phyloP scores from a whole-genome alignment of 2,113 vertebrate species.

The Hoplias malabaricus region DNA sequence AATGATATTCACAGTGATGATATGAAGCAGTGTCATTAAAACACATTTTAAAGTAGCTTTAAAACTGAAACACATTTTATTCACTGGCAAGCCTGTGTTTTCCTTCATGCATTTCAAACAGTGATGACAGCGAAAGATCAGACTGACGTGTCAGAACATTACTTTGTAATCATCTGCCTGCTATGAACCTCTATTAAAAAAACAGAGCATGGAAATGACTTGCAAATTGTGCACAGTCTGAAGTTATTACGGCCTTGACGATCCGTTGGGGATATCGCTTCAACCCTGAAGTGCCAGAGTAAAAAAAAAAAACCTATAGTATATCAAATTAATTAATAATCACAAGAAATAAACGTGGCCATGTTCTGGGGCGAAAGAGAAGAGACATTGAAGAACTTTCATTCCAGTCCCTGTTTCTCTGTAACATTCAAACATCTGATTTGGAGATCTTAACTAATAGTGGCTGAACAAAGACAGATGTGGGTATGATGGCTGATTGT shows the following conservation, averaged over 20 bases:
- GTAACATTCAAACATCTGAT: neutral
- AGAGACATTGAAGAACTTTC: neutral
- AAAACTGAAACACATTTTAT: neutral
- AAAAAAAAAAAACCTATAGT: neutral
- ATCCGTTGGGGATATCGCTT: neutral
- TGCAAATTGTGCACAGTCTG: neutral
- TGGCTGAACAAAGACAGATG: constrained; percentile 11
- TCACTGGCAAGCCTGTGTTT: neutral
- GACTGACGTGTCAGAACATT: neutral
- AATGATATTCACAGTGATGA: constrained; percentile 2
- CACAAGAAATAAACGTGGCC: neutral
- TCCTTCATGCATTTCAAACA: neutral
- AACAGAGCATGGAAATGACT: neutral
- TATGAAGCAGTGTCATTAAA: neutral
- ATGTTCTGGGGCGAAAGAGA: neutral
- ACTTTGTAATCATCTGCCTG: too few species aligned
- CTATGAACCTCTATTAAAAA: neutral
- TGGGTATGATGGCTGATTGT: constrained; percentile 22
- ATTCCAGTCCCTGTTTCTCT: neutral
- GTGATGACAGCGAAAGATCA: neutral
- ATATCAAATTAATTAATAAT: neutral
- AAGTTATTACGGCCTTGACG: neutral
- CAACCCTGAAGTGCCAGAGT: neutral
- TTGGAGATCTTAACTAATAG: constrained; percentile 3
- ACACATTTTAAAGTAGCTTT: neutral